These are phyloP conservation scores for Blennius ocellaris DNA, from an alignment of 2,113 vertebrate genomes.

Conservation along the genomic window DNA sequence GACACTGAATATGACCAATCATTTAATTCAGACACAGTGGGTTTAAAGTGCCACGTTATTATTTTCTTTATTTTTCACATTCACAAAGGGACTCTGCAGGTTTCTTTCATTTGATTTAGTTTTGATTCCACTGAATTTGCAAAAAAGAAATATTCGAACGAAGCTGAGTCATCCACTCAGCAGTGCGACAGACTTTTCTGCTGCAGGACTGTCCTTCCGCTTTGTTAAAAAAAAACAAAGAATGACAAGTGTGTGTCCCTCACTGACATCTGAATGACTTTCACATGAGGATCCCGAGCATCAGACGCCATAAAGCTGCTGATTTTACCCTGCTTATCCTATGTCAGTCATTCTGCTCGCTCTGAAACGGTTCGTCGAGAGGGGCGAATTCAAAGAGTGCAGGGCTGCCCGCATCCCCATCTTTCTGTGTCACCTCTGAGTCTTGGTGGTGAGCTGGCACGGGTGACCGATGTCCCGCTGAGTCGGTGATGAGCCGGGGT, in stretches of 20 bases:
- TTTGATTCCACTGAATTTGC: constrained; percentile 5
- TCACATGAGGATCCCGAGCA: constrained; percentile 13
- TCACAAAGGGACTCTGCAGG: background rate
- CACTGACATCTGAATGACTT: background rate
- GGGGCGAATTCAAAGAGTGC: constrained; percentile 2
- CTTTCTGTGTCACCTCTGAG: constrained; percentile 90
- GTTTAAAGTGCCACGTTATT: background rate
- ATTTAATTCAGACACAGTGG: background rate
- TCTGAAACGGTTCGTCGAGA: constrained; percentile 1
- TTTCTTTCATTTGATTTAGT: constrained; percentile 3
- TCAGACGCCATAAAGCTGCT: background rate
- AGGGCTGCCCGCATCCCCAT: constrained; percentile 11
- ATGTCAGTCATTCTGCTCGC: constrained; percentile 38
- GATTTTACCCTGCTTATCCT: constrained; percentile 8
- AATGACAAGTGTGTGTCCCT: background rate
- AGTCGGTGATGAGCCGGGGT: constrained; percentile 87
- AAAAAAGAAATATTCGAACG: constrained; percentile 1
- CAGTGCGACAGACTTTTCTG: constrained; percentile 6
- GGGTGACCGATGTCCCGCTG: constrained; percentile 93
- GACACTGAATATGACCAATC: background rate
- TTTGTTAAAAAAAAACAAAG: constrained; percentile 12
- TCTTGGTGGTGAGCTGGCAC: constrained; percentile 98
- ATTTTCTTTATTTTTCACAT: background rate
- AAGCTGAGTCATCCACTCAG: constrained; percentile 34
- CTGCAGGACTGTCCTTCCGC: constrained; percentile 2